A percentile compares a stretch with the other conserved stretches of the same genome.
These are phyloP conservation scores for Saccostrea glomerata DNA, from an alignment of 1,140 invertebrate genomes.

Conservation along the genomic window DNA sequence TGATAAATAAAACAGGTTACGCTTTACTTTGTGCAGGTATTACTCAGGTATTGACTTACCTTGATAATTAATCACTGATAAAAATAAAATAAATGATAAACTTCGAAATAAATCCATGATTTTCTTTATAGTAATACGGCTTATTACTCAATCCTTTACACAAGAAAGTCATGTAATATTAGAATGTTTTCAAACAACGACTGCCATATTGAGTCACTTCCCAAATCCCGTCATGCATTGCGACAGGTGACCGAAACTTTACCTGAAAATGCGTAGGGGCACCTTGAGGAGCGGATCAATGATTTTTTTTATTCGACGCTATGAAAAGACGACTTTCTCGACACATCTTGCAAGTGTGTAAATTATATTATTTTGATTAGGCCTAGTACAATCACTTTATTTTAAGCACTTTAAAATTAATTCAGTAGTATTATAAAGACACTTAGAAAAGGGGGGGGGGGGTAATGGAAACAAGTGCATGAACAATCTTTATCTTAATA, in stretches of 20 bases:
- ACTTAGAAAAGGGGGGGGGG: too few species aligned
- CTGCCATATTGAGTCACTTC: conserved; percentile 26
- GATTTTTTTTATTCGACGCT: too few species aligned
- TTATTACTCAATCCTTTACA: neutral
- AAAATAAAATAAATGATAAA: conserved; percentile 23
- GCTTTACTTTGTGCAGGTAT: neutral
- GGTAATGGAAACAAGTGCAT: too few species aligned
- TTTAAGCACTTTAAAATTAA: too few species aligned
- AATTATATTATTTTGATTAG: too few species aligned
- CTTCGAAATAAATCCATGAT: conserved; percentile 15
- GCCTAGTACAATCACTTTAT: too few species aligned
- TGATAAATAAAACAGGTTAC: neutral
- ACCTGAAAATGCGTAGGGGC: neutral
- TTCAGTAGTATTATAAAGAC: too few species aligned
- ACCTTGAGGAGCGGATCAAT: neutral
- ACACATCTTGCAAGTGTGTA: too few species aligned
- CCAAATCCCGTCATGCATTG: conserved; percentile 10
- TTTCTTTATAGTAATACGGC: neutral
- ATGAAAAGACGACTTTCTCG: too few species aligned
- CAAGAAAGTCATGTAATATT: neutral
- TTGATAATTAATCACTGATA: neutral
- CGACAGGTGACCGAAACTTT: conserved; percentile 4
- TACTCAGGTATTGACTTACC: neutral
- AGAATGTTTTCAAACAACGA: conserved; percentile 25
- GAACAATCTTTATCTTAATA: too few species aligned